phyloP scores from a whole-genome alignment of 2,113 vertebrate species.

The Hemichromis elongatus region DNA sequence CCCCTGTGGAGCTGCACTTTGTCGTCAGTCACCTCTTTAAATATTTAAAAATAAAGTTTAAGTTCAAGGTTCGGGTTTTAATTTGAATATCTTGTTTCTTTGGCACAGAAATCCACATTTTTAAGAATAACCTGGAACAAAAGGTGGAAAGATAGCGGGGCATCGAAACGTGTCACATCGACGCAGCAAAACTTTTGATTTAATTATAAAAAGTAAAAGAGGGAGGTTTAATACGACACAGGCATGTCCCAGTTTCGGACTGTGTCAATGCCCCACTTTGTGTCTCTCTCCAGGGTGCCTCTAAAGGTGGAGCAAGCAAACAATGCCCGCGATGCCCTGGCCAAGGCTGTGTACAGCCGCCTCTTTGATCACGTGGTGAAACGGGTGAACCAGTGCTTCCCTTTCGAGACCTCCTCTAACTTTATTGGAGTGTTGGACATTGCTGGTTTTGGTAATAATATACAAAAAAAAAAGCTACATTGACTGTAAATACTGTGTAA shows the following conservation, averaged over 20 bases:
- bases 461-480: not conserved
- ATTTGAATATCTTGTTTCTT: slow-evolving; percentile 21
- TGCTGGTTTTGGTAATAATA: slow-evolving; percentile 90
- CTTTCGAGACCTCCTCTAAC: slow-evolving; percentile 87
- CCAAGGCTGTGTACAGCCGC: slow-evolving; percentile 94
- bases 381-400: slow-evolving; percentile 95
- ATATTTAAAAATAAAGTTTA: slow-evolving; percentile 36
- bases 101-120: not conserved
- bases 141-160: not conserved
- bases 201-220: not conserved
- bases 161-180: slow-evolving; percentile 1
- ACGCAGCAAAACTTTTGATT: not conserved
- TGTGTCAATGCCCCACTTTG: slow-evolving; percentile 36
- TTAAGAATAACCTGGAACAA: not conserved
- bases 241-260: slow-evolving; percentile 42
- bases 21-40: slow-evolving; percentile 25
- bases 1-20: slow-evolving; percentile 38
- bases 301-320: slow-evolving; percentile 98
- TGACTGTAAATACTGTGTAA: not conserved
- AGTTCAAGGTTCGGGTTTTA: slow-evolving; percentile 28
- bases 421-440: slow-evolving; percentile 98
- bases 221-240: not conserved
- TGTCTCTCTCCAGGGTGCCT: slow-evolving; percentile 81
- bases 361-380: slow-evolving; percentile 98
- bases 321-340: slow-evolving; percentile 93